Base-by-base conservation (phyloP, 2,888 invertebrate genomes). In the Salticus scenicus region DNA sequence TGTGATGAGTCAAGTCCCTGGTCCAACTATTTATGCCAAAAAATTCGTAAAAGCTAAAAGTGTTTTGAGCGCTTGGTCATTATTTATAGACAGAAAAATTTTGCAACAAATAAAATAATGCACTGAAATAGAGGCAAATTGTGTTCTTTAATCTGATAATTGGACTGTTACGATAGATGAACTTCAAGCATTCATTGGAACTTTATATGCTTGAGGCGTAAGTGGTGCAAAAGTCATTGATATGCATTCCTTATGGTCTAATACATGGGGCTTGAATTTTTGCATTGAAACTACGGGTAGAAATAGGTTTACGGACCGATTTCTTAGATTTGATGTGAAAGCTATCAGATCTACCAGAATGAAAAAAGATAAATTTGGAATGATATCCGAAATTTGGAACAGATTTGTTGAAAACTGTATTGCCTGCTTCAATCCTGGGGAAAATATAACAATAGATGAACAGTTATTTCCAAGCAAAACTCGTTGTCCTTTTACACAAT, bases 101-200 rank as follows among this genome's bases (percentile, higher is more conserved):
- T 66, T 66, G 24, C n/a, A 66, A 24, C 66, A 28, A 4, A 17
- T 66, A 66, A 66, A 17, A 28, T 12, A 66, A 66, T 66, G 66
- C 30, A 66, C 66, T 8, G 66, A 66, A 66, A 28, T 17, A n/a
- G 30, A 66, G 24, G 66, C 66, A 28, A 27, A 28, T 7, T 5
- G 66, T 14, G 27, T 28, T 27, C n/a, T 63, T 8, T 1, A 66
- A 2, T 14, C 14, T 66, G 28, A 14, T 28, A 27, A 20, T 28
- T 66, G 66, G 66, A 27, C 27, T 24, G 8, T 66, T 27, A 28
- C 30, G 5, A 66, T 27, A 24, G 30, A 66, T 27, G 66, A 66
- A 28, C 27, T 66, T 66, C 24, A 17, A n/a, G 66, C 66, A 27
- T 30, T 28, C 17, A 14, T 27, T 5, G 27, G n/a, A 24, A 66